Evolutionary conservation across 1,140 invertebrate species (phyloP), one percentile per base, ranked within the genome.

Genomic region (Pseudomyrmex dendroicus): DNA sequence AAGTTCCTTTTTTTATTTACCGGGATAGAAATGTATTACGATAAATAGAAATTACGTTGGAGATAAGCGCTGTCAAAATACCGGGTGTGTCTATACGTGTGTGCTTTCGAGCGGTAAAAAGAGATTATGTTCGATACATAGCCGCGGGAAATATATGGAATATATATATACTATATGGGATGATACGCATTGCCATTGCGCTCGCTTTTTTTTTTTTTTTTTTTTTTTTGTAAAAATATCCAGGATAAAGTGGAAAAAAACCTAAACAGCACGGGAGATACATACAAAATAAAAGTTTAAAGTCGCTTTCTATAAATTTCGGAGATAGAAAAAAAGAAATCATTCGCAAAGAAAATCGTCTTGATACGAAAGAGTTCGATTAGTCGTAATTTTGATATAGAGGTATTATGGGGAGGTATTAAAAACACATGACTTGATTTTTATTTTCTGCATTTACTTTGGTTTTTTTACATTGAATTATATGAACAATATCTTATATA

Each of bases 71-170:
- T 67, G n/a, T 3, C 48, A 35, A 86, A 85, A 74, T 66, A 54
- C 10, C 54, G 59, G 61, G 46, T 64, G 73, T 57, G 72, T 76
- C 35, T 83, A 78, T 78, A 48, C n/a, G 59, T 48, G 56, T 83
- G 67, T 54, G 59, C 50, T 86, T 48, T 73, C 63, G 52, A 20
- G 12, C 66, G 73, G 5, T 78, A 52, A 10, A 66, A 86, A 70
- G 44, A 84, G 73, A 84, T 86, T 83, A 86, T 80, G 7, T 4
- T 52, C 12, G 17, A 22, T 56, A 64, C 9, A 48, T 48, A 48
- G 9, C 13, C 46, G 17, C 2, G 78, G 68, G 80, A 35, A 35
- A 35, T 35, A 35, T 35, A 35, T 35, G 35, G 35, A 35, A 35
- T 35, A 35, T 35, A 35, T 35, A 35, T 5, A 35, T 35, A 35